Evolutionary conservation across 2,113 vertebrate species (phyloP).

Genomic region (Psilopogon haemacephalus): DNA sequence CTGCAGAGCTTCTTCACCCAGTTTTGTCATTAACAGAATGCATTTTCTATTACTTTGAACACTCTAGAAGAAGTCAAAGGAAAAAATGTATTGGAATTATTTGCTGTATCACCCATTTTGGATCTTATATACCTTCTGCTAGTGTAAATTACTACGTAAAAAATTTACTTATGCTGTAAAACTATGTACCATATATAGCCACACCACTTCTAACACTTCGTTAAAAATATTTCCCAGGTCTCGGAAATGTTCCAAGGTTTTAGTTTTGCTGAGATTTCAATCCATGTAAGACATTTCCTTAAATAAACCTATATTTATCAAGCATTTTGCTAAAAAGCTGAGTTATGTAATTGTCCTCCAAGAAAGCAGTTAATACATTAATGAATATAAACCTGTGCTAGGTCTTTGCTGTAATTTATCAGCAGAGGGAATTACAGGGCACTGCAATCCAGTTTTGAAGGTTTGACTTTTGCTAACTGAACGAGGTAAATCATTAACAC

Average conservation of each 20-base stretch:
- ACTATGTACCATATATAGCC: neutral
- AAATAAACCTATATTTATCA: neutral
- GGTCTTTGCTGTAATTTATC: neutral
- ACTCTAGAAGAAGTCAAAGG: neutral
- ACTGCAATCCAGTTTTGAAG: neutral
- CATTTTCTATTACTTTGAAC: neutral
- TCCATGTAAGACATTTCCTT: neutral
- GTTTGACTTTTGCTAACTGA: neutral
- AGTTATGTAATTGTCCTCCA: neutral
- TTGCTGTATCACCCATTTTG: neutral
- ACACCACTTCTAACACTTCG: neutral
- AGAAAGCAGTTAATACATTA: neutral
- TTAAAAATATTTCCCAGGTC: neutral
- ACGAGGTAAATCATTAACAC: slow-evolving; percentile 51
- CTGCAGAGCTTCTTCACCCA: neutral
- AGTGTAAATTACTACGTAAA: neutral
- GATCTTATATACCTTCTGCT: neutral
- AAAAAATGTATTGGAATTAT: neutral
- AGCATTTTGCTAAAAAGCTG: neutral
- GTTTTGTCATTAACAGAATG: neutral
- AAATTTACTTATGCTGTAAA: neutral
- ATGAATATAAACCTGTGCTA: neutral
- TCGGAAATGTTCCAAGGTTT: neutral
- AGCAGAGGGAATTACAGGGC: neutral
- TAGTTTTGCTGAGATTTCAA: neutral